Percentiles rank a stretch among this genome's conserved stretches.
These are phyloP conservation scores for Neopipo cinnamomea DNA, from an alignment of 2,113 vertebrate genomes.

Conservation along the genomic window DNA sequence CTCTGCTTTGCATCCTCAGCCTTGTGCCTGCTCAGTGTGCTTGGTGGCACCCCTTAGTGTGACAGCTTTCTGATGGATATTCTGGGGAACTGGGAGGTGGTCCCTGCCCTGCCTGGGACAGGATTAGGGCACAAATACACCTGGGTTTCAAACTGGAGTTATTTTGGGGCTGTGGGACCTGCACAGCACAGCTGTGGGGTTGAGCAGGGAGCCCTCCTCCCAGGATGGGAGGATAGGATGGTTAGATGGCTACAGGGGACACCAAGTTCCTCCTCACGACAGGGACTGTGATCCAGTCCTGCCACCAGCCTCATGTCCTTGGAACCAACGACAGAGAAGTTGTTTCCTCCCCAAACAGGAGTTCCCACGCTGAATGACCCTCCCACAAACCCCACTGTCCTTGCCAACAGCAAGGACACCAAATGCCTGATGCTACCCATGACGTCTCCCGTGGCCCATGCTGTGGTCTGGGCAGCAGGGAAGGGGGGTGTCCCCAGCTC, in stretches of 20 bases:
- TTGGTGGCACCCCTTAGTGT: background rate
- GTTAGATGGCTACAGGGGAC: background rate
- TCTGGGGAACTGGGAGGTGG: background rate
- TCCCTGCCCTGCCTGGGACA: background rate
- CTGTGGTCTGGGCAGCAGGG: background rate
- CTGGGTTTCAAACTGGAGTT: accelerated
- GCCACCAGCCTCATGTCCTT: background rate
- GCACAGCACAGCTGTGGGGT: background rate
- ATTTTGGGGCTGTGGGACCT: background rate
- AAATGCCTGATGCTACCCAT: background rate
- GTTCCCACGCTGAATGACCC: accelerated
- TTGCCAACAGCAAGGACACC: background rate
- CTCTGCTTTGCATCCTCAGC: background rate
- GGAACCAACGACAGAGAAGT: background rate
- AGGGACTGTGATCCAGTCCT: background rate
- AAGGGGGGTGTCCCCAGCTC: background rate
- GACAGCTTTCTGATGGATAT: background rate
- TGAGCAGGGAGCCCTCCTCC: background rate
- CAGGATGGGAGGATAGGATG: background rate
- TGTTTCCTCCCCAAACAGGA: background rate
- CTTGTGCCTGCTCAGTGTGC: accelerated
- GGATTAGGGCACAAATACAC: too few relatives aligned
- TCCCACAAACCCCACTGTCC: too few relatives aligned
- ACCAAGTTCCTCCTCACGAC: background rate
- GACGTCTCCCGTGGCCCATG: background rate